Conservation (phyloP, 2,888 invertebrate species). For the Melanotus villosus region DNA sequence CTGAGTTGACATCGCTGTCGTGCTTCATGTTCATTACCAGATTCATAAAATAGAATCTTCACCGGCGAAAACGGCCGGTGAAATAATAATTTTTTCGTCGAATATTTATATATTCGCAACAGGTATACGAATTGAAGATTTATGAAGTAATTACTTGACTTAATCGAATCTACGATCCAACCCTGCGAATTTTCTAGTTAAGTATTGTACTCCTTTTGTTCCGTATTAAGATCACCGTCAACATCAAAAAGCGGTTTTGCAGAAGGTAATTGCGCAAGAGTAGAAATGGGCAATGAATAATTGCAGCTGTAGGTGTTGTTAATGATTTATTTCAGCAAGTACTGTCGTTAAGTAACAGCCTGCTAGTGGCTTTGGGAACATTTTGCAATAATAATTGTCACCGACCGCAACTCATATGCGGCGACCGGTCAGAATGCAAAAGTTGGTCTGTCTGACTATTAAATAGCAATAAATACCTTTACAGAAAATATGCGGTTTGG, state of each 20-base stretch:
- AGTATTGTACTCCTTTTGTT: constrained; percentile 5
- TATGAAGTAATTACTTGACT: constrained; percentile 17
- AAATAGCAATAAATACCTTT: constrained; percentile 35
- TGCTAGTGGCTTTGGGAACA: constrained; percentile 24
- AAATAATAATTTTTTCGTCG: not conserved
- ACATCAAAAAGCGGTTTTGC: constrained; percentile 3
- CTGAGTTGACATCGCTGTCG: not conserved
- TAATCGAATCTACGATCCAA: not conserved
- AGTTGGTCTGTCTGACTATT: constrained; percentile 29
- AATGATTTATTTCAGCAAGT: constrained; percentile 32
- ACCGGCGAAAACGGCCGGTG: not conserved
- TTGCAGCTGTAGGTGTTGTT: constrained; percentile 30
- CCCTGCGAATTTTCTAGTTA: not conserved
- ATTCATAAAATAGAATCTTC: not conserved
- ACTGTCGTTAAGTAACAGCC: constrained; percentile 29
- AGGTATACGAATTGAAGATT: not conserved
- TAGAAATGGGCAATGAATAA: constrained; percentile 21
- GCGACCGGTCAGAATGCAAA: constrained; percentile 27
- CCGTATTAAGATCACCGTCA: constrained; percentile 2
- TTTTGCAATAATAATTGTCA: constrained; percentile 38
- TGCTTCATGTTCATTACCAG: not conserved
- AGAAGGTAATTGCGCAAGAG: constrained; percentile 9
- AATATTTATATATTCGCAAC: not conserved
- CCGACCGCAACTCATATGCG: constrained; percentile 29
- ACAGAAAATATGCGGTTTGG: constrained; percentile 31